A percentile compares a stretch with the other conserved stretches of the same genome.
These are phyloP conservation scores for Lysiphlebus fabarum DNA, from an alignment of 1,140 invertebrate species.

Conservation along the genomic window DNA sequence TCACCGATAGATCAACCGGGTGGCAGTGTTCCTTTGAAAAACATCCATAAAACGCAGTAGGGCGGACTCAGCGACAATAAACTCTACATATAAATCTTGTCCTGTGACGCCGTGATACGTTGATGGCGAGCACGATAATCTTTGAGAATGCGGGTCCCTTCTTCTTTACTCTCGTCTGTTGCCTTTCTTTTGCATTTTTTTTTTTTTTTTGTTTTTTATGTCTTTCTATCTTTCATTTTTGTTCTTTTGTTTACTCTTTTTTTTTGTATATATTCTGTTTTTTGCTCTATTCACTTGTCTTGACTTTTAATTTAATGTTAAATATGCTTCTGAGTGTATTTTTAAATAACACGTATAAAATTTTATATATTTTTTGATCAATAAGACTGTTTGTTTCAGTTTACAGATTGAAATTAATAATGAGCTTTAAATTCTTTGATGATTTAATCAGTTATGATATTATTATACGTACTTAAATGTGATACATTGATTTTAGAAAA, in stretches of 20 bases:
- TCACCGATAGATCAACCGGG: constrained; percentile 53
- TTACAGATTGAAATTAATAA: too few species aligned
- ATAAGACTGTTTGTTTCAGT: too few species aligned
- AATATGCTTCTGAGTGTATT: too few species aligned
- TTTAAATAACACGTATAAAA: too few species aligned
- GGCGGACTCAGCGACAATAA: constrained; percentile 58
- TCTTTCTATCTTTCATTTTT: constrained; percentile 13
- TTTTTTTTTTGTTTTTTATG: too few species aligned
- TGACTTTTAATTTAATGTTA: constrained; percentile 5
- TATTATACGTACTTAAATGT: too few species aligned
- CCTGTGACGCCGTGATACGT: constrained; percentile 56
- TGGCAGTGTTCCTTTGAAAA: constrained; percentile 56
- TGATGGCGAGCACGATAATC: constrained; percentile 58
- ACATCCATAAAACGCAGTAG: constrained; percentile 58
- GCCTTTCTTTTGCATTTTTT: constrained; percentile 7
- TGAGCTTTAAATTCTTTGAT: too few species aligned
- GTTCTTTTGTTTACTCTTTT: neutral
- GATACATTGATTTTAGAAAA: too few species aligned
- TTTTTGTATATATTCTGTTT: constrained; percentile 17
- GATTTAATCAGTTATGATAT: too few species aligned
- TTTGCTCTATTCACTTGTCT: constrained; percentile 19
- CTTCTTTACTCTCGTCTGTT: constrained; percentile 28
- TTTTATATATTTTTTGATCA: too few species aligned
- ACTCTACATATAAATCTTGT: constrained; percentile 58
- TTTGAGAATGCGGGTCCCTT: constrained; percentile 54